Evolutionary conservation across 2,797 vertebrate genomes (phyloP).

Genomic region (Borostomias antarcticus): DNA sequence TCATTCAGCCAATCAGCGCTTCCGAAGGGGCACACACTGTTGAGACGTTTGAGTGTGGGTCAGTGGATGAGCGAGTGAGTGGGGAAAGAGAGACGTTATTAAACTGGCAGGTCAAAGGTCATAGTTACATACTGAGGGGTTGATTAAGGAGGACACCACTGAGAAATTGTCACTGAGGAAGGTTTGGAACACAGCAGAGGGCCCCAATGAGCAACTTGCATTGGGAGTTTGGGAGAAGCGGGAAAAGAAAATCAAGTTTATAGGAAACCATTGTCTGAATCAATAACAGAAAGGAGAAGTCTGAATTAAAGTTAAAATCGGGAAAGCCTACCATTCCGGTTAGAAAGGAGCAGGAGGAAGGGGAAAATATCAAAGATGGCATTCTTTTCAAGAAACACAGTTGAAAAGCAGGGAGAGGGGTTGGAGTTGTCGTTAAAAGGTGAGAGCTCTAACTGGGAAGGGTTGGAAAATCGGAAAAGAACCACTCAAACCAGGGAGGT

Average conservation of each 20-base stretch:
- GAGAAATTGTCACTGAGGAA: slow-evolving; percentile 65
- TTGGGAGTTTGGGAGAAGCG: slow-evolving; percentile 68
- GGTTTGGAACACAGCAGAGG: slow-evolving; percentile 66
- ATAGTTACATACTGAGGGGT: slow-evolving; percentile 65
- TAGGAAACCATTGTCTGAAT: slow-evolving; percentile 57
- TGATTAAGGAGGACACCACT: slow-evolving; percentile 63
- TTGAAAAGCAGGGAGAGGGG: slow-evolving; percentile 71
- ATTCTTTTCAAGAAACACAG: slow-evolving; percentile 76
- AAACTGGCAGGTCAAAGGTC: slow-evolving; percentile 54
- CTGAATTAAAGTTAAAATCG: slow-evolving; percentile 63
- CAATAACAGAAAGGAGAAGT: slow-evolving; percentile 54
- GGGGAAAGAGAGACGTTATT: slow-evolving; percentile 44
- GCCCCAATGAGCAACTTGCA: slow-evolving; percentile 75
- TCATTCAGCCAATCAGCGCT: not conserved
- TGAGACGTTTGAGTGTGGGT: slow-evolving; percentile 47
- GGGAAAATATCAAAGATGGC: slow-evolving; percentile 65
- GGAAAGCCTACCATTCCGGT: slow-evolving; percentile 71
- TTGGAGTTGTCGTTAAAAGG: slow-evolving; percentile 67
- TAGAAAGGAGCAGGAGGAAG: slow-evolving; percentile 53
- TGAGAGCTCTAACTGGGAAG: slow-evolving; percentile 65
- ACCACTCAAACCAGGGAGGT: slow-evolving; percentile 75
- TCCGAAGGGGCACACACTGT: slow-evolving; percentile 37
- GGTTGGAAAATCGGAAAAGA: slow-evolving; percentile 68
- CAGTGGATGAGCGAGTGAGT: slow-evolving; percentile 44
- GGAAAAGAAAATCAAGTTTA: slow-evolving; percentile 71